phyloP scores from a whole-genome alignment of 2,797 vertebrate genomes.

The Spondyliosoma cantharus region DNA sequence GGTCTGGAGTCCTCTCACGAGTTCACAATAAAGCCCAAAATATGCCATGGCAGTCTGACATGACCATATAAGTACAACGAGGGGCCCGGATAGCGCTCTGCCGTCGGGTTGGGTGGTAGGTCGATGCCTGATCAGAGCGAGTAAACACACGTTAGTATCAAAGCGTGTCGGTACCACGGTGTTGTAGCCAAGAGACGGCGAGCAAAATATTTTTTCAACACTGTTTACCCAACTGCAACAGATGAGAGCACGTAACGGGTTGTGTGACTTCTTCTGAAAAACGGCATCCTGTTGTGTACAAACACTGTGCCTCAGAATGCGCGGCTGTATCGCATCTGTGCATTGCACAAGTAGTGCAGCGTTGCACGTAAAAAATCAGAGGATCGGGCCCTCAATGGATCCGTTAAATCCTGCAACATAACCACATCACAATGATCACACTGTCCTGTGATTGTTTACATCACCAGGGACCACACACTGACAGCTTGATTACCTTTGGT shows the following conservation, averaged over 20 bases:
- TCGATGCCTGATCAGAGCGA: constrained; percentile 10
- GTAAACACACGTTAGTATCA: constrained; percentile 43
- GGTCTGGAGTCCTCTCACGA: not conserved
- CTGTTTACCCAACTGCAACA: constrained; percentile 46
- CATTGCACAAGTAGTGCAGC: not conserved
- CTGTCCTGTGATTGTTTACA: constrained; percentile 15
- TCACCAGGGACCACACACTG: constrained; percentile 37
- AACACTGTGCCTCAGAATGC: not conserved
- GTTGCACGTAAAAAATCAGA: not conserved
- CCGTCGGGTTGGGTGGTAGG: not conserved
- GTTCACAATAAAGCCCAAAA: constrained; percentile 8
- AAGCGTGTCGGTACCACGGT: not conserved
- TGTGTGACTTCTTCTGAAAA: constrained; percentile 19
- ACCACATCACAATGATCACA: constrained; percentile 8
- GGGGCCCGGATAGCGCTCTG: not conserved
- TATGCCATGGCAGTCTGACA: not conserved
- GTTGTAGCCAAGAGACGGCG: constrained; percentile 13
- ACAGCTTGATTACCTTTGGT: constrained; percentile 36
- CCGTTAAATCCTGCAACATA: not conserved
- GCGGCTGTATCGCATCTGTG: not conserved
- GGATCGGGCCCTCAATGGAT: not conserved
- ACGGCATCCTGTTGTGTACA: constrained; percentile 17
- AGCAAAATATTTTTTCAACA: constrained; percentile 36
- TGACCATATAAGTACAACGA: constrained; percentile 22
- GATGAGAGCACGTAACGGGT: constrained; percentile 18